Evolutionary conservation across 2,113 vertebrate genomes (phyloP), one percentile per base, ranked within the genome.

Genomic region (Balaeniceps rex): DNA sequence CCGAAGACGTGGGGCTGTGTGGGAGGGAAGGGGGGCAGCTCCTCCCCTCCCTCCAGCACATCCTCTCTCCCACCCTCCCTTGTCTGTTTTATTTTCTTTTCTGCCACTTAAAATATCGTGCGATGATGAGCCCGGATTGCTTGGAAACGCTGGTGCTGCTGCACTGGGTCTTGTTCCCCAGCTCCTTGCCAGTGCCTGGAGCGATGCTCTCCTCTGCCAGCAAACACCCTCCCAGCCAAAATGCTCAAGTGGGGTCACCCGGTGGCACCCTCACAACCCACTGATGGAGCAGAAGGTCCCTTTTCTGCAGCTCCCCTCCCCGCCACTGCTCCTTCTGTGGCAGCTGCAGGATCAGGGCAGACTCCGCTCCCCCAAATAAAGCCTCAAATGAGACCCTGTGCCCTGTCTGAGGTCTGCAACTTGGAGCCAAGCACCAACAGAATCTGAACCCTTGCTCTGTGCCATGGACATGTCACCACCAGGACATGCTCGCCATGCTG

Each of bases 81-180:
- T 75, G 18, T 28, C 34, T 90, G 71, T 66, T 94, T 83, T 80
- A 40, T 94, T 95, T 94, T 87, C 58, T 88, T 77, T 89, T 33
- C 93, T 90, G 75, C 22, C 49, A 57, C 86, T 92, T 52, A 70
- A 93, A 94, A 88, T 77, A 83, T 33, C 29, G 6, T 34, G 25
- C 0, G 2, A 9, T 0, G 4, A 76, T 33, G 71, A 94, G 79
- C 52, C 49, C 1, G 4, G 69, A 60, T 75, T 80, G 46, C 83
- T 80, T 87, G 88, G 83, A 91, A 79, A 26, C 0, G 2, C 83
- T 83, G 47, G 40, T 47, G 87, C 77, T 36, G 55, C 85, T 89
- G 49, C 3, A 0, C 26, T 10, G 40, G 36, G 19, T 40, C 51
- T 51, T 31, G 23, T 46, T 69, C 49, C 65, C 33, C 2, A 2